Evolutionary conservation across 2,113 vertebrate genomes (phyloP), one percentile per base, ranked within the genome.

Genomic region (Rhea americana): DNA sequence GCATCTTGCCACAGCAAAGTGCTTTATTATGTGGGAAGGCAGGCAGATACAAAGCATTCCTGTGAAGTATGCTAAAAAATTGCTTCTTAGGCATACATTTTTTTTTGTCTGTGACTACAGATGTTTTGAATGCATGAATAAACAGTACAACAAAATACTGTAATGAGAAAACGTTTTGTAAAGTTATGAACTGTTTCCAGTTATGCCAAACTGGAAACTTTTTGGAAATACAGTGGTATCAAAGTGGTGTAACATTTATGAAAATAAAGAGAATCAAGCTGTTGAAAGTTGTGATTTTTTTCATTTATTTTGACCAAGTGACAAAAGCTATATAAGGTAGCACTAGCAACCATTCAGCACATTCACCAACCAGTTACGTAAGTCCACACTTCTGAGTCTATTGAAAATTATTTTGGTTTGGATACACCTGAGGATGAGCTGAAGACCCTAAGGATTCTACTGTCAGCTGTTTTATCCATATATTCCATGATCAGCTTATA

Each of bases 231-330:
- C 35, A 72, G 53, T 53, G 30, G 39, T 78, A 74, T 63, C 37
- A 61, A 56, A 43, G 51, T 87, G 56, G 75, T 82, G 47, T 37
- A 65, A 75, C 13, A 37, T 25, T 82, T 65, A 71, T 8, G 19
- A 89, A 95, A 96, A 96, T 96, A 96, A 96, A 96, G 70, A 94
- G 65, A 96, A 87, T 37, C 48, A 90, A 93, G 70, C 83, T 70
- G 56, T 84, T 84, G 39, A 82, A 93, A 91, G 83, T 2, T 8
- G 58, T 61, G 21, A 9, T 3, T 28, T 87, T 51, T 63, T 79
- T 58, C 5, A 53, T 94, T 96, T 96, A 95, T 95, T 96, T 88
- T 93, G 77, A 81, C 53, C 0, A 0, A 59, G 32, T 67, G 37
- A 94, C 73, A 91, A 82, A 90, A 41, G 9, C 55, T 70, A 25